A percentile compares a stretch with the other conserved stretches of the same genome.
phyloP scores from a whole-genome alignment of 2,797 vertebrate species.

The Molossus alvarezi region DNA sequence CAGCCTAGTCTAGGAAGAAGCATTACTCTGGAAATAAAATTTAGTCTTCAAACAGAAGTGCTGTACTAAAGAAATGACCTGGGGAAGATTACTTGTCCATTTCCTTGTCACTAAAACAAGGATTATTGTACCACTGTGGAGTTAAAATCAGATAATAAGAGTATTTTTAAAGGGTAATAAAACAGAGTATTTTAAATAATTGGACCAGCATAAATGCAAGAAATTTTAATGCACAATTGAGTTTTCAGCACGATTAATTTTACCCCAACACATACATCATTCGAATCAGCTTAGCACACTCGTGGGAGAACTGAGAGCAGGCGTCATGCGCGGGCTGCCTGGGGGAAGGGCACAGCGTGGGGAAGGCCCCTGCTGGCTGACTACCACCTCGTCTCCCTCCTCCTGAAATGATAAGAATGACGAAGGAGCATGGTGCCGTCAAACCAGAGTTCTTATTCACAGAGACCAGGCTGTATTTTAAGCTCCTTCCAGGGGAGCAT shows the following conservation, averaged over 20 bases:
- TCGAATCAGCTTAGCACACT: not conserved
- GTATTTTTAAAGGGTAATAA: constrained; percentile 1
- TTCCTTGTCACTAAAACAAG: not conserved
- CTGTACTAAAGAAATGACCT: not conserved
- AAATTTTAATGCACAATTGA: not conserved
- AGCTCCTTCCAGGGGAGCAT: not conserved
- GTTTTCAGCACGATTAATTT: constrained; percentile 53
- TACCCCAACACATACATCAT: not conserved
- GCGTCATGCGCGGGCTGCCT: not conserved
- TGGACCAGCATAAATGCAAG: not conserved
- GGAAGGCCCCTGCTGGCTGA: not conserved
- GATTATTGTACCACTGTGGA: not conserved
- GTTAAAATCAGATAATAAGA: not conserved
- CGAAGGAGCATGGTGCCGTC: not conserved
- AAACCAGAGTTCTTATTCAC: not conserved
- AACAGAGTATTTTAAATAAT: constrained; percentile 2
- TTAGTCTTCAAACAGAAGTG: not conserved
- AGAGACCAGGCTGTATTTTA: not conserved
- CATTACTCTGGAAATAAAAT: constrained; percentile 44
- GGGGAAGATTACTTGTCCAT: not conserved
- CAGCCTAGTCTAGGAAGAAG: not conserved
- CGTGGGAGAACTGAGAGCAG: not conserved
- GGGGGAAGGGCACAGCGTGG: not conserved
- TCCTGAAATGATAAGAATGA: not conserved
- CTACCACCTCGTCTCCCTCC: not conserved